These are phyloP conservation scores for Heliconius erato DNA, from an alignment of 2,888 invertebrate species.

Conservation along the genomic window DNA sequence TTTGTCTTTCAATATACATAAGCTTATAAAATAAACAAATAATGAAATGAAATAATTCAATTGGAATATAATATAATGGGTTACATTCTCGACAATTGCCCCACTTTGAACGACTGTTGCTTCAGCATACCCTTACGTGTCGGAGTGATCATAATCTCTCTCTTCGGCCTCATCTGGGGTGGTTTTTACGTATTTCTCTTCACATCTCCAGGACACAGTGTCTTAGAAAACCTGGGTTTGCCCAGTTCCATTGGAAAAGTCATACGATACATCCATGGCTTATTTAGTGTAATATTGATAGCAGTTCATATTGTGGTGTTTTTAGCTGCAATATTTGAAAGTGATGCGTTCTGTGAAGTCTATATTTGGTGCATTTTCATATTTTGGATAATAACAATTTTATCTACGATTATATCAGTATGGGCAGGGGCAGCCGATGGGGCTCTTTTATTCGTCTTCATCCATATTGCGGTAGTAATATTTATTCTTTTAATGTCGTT, in stretches of 20 bases:
- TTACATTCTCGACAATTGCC: conserved; percentile 59
- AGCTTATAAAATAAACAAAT: background rate
- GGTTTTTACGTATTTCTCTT: conserved; percentile 54
- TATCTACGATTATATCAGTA: conserved; percentile 38
- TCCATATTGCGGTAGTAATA: conserved; percentile 30
- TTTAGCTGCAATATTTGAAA: conserved; percentile 53
- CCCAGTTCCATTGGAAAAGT: conserved; percentile 37
- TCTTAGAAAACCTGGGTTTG: conserved; percentile 43
- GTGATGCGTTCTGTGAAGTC: conserved; percentile 61
- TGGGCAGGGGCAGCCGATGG: conserved; percentile 43
- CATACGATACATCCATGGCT: conserved; percentile 57
- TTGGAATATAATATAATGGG: conserved; percentile 56
- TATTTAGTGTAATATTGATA: conserved; percentile 58
- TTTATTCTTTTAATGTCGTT: conserved; percentile 49
- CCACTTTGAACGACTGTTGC: conserved; percentile 58
- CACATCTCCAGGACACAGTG: conserved; percentile 50
- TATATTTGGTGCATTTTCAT: conserved; percentile 61
- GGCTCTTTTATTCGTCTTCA: conserved; percentile 41
- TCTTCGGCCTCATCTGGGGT: conserved; percentile 57
- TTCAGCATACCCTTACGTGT: conserved; percentile 56
- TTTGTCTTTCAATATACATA: background rate
- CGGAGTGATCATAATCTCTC: conserved; percentile 51
- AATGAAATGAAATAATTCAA: background rate
- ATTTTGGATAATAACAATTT: conserved; percentile 47
- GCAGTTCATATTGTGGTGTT: conserved; percentile 59